Evolutionary conservation across 2,113 vertebrate species (phyloP).

Genomic region (Rhombomys opimus): DNA sequence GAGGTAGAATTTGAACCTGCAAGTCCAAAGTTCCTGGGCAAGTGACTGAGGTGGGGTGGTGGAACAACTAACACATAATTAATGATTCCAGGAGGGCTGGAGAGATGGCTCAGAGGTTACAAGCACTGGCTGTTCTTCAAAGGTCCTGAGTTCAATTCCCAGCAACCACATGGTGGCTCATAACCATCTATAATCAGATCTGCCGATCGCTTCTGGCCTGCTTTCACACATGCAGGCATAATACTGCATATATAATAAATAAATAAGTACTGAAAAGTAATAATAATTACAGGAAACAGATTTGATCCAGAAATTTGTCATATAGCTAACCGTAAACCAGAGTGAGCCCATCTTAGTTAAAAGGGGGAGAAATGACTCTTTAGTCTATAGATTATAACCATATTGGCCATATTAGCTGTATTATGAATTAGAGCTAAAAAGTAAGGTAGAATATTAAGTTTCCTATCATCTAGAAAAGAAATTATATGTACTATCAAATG

Average conservation of each 20-base stretch:
- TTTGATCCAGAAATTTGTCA: background rate
- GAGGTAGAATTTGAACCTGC: background rate
- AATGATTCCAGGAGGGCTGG: no score
- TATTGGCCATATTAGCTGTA: background rate
- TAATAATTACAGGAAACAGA: background rate
- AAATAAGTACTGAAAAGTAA: no score
- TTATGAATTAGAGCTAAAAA: background rate
- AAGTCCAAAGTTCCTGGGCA: background rate
- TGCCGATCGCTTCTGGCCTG: no score
- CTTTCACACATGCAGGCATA: no score
- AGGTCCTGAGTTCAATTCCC: no score
- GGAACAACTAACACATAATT: no score
- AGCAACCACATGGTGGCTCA: no score
- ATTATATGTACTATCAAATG: background rate
- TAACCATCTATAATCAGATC: no score
- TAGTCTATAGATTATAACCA: background rate
- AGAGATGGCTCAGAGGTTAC: no score
- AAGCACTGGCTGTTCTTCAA: no score
- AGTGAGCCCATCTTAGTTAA: background rate
- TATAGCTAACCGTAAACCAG: background rate
- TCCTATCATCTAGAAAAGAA: background rate
- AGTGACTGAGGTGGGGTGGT: background rate
- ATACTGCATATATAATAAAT: no score
- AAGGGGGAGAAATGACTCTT: background rate
- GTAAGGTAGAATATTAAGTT: background rate